These are phyloP conservation scores for Drosophila albomicans DNA, from an alignment of 1,140 invertebrate genomes.

Conservation along the genomic window DNA sequence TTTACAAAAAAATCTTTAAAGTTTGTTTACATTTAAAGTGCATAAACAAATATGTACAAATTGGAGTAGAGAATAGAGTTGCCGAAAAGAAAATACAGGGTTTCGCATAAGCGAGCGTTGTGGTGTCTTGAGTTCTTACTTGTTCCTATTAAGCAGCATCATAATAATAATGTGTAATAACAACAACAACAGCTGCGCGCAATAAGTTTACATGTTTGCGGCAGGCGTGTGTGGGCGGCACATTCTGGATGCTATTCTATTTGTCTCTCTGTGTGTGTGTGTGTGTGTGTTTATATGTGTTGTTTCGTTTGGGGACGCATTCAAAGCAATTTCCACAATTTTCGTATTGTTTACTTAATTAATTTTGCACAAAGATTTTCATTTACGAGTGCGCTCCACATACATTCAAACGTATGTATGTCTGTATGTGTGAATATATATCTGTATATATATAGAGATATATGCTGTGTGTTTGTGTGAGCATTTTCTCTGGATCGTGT, in stretches of 20 bases:
- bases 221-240: conserved; percentile 1
- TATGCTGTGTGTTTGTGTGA: neutral
- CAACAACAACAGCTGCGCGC: conserved; percentile 71
- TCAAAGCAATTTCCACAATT: conserved; percentile 83
- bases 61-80: no score
- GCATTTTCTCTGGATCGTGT: conserved; percentile 10
- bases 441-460: conserved; percentile 5
- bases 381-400: conserved; percentile 46
- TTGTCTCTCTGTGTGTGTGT: no score
- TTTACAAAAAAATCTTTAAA: no score
- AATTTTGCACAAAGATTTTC: conserved; percentile 81
- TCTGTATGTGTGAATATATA: conserved; percentile 15
- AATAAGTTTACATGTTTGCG: conserved; percentile 62
- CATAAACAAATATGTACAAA: no score
- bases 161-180: conserved; percentile 79
- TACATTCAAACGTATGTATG: neutral
- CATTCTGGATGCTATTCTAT: conserved; percentile 4
- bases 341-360: conserved; percentile 83
- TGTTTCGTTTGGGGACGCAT: conserved; percentile 70
- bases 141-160: conserved; percentile 72
- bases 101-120: no score
- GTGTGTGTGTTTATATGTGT: no score
- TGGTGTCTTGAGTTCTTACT: conserved; percentile 9
- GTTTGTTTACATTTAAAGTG: no score
- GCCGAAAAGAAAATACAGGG: no score